phyloP scores from a whole-genome alignment of 2,797 vertebrate species.

The Hemibagrus guttatus region DNA sequence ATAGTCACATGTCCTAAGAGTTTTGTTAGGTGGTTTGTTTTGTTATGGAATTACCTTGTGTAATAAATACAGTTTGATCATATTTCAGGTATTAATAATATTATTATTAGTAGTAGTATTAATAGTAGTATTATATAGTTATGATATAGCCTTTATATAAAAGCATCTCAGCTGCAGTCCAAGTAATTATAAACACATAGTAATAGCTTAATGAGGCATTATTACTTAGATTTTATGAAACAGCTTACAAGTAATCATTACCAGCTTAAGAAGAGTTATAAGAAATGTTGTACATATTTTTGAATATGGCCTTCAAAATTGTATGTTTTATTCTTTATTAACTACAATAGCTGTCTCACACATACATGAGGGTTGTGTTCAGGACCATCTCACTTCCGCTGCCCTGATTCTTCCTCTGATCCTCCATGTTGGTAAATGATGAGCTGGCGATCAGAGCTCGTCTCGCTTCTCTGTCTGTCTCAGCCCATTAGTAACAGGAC shows the following conservation, averaged over 20 bases:
- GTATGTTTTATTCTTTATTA: not conserved
- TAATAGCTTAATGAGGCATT: not conserved
- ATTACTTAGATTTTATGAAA: not conserved
- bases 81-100: not conserved
- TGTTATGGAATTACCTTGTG: not conserved
- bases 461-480: constrained; percentile 41
- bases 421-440: constrained; percentile 33
- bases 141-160: not conserved
- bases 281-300: not conserved
- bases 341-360: not conserved
- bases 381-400: constrained; percentile 4
- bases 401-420: constrained; percentile 18
- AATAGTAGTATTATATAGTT: not conserved
- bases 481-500: constrained; percentile 53
- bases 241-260: not conserved
- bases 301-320: not conserved
- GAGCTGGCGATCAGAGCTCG: constrained; percentile 12
- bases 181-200: not conserved
- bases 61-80: not conserved
- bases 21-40: not conserved
- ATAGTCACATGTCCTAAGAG: not conserved
- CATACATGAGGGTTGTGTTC: not conserved
- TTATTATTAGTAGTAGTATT: not conserved
- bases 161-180: not conserved
- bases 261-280: not conserved